Conservation (phyloP, 2,888 invertebrate genomes). For the Galerucella pusilla region DNA sequence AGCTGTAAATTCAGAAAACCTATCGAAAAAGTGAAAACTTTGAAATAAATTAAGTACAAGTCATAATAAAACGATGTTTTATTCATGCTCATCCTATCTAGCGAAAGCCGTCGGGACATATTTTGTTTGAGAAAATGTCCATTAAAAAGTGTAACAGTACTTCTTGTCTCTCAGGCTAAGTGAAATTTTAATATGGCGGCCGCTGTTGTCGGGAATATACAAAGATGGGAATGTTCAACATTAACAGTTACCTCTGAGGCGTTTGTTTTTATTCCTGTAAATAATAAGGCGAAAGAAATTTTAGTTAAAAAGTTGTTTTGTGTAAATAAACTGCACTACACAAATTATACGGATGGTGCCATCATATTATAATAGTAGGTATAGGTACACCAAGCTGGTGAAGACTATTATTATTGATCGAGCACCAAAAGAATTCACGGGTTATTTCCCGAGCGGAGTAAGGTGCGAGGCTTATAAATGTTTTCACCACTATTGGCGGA, state of each 20-base stretch:
- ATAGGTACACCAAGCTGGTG: too few relatives aligned
- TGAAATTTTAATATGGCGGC: conserved; percentile 52
- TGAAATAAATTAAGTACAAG: conserved; percentile 40
- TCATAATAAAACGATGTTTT: conserved; percentile 44
- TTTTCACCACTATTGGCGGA: too few relatives aligned
- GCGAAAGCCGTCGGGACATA: conserved; percentile 47
- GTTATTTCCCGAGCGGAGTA: too few relatives aligned
- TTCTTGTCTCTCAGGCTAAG: conserved; percentile 47
- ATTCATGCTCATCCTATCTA: conserved; percentile 46
- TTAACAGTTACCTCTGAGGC: neutral
- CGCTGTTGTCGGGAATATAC: conserved; percentile 40
- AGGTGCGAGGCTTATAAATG: too few relatives aligned
- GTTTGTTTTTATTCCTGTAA: neutral
- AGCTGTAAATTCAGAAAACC: conserved; percentile 31
- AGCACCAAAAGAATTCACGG: too few relatives aligned
- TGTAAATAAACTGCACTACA: too few relatives aligned
- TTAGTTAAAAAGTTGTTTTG: too few relatives aligned
- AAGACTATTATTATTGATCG: too few relatives aligned
- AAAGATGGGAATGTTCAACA: conserved; percentile 4
- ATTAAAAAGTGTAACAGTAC: conserved; percentile 50
- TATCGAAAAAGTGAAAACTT: conserved; percentile 34
- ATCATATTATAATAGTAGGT: too few relatives aligned
- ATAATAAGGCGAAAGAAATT: neutral
- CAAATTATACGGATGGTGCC: too few relatives aligned
- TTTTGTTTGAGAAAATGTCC: conserved; percentile 51